phyloP scores from a whole-genome alignment of 1,140 invertebrate genomes.

The Drosophila repletoides region DNA sequence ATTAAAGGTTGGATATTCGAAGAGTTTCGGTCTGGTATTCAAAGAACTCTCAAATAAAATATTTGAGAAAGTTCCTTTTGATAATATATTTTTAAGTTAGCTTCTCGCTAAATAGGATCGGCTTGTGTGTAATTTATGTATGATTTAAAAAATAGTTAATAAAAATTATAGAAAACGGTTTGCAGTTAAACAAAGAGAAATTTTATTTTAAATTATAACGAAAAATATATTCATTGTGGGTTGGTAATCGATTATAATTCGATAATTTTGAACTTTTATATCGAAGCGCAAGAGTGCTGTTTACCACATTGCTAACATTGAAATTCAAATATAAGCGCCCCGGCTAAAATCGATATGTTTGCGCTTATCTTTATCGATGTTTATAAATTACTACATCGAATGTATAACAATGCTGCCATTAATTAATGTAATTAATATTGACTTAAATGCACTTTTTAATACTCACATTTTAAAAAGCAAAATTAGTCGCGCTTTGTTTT shows the following conservation, averaged over 20 bases:
- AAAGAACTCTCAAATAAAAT: slow-evolving; percentile 85
- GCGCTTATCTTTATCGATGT: too few relatives aligned
- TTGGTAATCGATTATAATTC: too few relatives aligned
- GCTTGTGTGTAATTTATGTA: slow-evolving; percentile 45
- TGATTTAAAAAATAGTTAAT: slow-evolving; percentile 53
- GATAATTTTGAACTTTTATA: too few relatives aligned
- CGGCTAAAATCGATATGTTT: not conserved
- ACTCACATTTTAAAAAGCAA: not conserved
- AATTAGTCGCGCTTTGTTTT: not conserved
- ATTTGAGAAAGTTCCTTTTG: slow-evolving; percentile 86
- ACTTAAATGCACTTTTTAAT: too few relatives aligned
- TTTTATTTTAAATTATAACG: not conserved
- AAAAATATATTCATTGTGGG: too few relatives aligned
- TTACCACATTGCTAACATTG: too few relatives aligned
- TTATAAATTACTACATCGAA: too few relatives aligned
- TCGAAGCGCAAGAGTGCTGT: too few relatives aligned
- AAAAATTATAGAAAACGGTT: slow-evolving; percentile 50
- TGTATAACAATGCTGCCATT: too few relatives aligned
- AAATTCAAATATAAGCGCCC: not conserved
- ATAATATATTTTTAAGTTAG: slow-evolving; percentile 85
- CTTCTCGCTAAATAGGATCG: not conserved
- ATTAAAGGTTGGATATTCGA: slow-evolving; percentile 85
- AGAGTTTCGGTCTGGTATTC: slow-evolving; percentile 85
- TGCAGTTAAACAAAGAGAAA: not conserved
- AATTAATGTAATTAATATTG: too few relatives aligned